Evolutionary conservation across 2,113 vertebrate species (phyloP).

Genomic region (Hiodon alosoides): DNA sequence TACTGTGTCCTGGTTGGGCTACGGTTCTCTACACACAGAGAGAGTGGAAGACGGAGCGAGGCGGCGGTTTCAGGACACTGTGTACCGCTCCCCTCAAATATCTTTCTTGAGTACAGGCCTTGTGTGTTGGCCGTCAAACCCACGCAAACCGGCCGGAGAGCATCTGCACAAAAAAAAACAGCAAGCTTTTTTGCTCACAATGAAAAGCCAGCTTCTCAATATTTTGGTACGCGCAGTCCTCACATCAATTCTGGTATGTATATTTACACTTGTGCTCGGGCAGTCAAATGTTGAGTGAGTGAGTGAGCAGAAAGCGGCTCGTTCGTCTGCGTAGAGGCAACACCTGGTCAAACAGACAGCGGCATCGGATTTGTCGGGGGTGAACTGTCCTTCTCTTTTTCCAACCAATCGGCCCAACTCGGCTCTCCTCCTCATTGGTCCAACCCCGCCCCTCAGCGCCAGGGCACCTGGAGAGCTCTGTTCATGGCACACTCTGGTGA

Average conservation of each 20-base stretch:
- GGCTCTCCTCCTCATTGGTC: no score
- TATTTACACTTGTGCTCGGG: slow-evolving; percentile 35
- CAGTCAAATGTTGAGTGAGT: slow-evolving; percentile 31
- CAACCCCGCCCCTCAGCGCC: no score
- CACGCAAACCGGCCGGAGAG: neutral
- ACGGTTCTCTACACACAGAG: slow-evolving; percentile 25
- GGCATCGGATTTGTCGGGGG: slow-evolving; percentile 21
- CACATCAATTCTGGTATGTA: slow-evolving; percentile 56
- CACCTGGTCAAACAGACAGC: slow-evolving; percentile 19
- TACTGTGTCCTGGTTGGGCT: slow-evolving; percentile 23
- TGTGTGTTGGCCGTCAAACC: slow-evolving; percentile 25
- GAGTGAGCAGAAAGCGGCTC: slow-evolving; percentile 30
- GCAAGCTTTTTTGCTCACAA: slow-evolving; percentile 59
- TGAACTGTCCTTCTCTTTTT: slow-evolving; percentile 36
- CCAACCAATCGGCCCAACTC: slow-evolving; percentile 2
- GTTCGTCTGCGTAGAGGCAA: slow-evolving; percentile 25
- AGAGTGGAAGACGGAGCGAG: neutral
- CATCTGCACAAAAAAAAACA: slow-evolving; percentile 21
- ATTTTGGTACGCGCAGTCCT: slow-evolving; percentile 59
- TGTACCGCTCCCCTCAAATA: slow-evolving; percentile 17
- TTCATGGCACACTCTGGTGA: no score
- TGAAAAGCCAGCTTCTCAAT: slow-evolving; percentile 65
- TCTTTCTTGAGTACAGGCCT: slow-evolving; percentile 1
- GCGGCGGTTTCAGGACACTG: slow-evolving; percentile 26
- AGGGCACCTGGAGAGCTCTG: no score